Conservation (phyloP, 1,140 invertebrate species). For the Zophobas atratus region DNA sequence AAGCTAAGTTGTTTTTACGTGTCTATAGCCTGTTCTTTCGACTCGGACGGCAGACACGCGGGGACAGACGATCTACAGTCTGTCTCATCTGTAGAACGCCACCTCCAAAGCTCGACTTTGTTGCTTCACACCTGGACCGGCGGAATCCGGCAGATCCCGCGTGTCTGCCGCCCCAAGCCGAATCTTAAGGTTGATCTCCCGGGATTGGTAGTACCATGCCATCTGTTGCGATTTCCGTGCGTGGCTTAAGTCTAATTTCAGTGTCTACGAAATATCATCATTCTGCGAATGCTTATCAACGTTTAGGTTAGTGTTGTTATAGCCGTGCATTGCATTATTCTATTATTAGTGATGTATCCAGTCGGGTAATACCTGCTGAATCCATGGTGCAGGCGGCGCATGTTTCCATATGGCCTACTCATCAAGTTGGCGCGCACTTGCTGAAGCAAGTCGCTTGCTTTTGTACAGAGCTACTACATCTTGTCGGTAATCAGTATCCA, state of each 20-base stretch:
- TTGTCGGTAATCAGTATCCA: slow-evolving; percentile 44
- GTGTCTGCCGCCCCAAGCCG: too few species aligned
- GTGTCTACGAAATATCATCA: slow-evolving; percentile 45
- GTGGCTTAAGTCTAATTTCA: slow-evolving; percentile 44
- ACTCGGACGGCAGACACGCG: neutral
- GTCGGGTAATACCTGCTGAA: slow-evolving; percentile 60
- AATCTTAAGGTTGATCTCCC: neutral
- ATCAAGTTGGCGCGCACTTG: slow-evolving; percentile 58
- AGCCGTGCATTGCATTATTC: slow-evolving; percentile 54
- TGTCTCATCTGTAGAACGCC: too few species aligned
- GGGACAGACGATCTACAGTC: too few species aligned
- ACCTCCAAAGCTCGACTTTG: too few species aligned
- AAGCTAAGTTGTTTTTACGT: slow-evolving; percentile 31
- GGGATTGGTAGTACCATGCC: slow-evolving; percentile 23
- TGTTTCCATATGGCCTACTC: slow-evolving; percentile 64
- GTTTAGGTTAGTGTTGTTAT: slow-evolving; percentile 57
- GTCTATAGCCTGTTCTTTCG: slow-evolving; percentile 16
- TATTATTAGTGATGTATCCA: slow-evolving; percentile 52
- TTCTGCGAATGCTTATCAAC: slow-evolving; percentile 54
- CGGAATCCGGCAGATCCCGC: too few species aligned
- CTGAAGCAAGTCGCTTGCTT: slow-evolving; percentile 56
- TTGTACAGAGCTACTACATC: slow-evolving; percentile 52
- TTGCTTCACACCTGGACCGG: too few species aligned
- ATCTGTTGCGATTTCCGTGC: slow-evolving; percentile 41
- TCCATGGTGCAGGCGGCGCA: slow-evolving; percentile 63